Base-by-base conservation (phyloP, 64 coral and sea anemone species). In the Anthopleura sola region DNA sequence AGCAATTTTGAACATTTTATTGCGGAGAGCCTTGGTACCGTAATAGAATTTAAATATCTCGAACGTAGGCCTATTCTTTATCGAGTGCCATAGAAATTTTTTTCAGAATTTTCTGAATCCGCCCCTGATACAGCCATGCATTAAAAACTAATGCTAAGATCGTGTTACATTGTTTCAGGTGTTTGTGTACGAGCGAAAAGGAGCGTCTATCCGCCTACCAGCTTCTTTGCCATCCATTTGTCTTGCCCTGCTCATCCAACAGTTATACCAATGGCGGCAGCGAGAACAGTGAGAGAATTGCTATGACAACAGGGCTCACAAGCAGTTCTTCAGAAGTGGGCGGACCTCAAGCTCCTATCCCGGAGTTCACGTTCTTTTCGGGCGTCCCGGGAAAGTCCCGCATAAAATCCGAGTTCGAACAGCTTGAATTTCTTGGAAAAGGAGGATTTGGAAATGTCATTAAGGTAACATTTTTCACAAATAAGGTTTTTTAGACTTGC, bases 401-500 rank as follows among this genome's bases (percentile, higher is more conserved):
- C 18, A 78, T 99, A 9, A 94, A 94, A 48, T 88, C 88, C 50
- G 96, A 99, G 18, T 99, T 94, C 86, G 96, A 99, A 55, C 77
- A 94, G 49, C 26, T 99, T 44, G 88, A 92, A 80, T 99, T 94
- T 86, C 82, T 99, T 24, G 96, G 96, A 14, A 99, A 99, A 86
- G 96, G 96, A 81, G 96, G 96, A 9, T 99, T 99, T 90, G 96
- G 96, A 9, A 94, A 91, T 80, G 96, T 99, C 19, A 94, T 98
- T 16, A 98, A 94, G 96, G 96, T 99, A 68, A 40, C 34, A 68
- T 0, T 29, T 68, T 14, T 58, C n/a, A n/a, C n/a, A n/a, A n/a
- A n/a, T n/a, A n/a, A n/a, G n/a, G n/a, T n/a, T n/a, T n/a, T n/a
- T n/a, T n/a, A n/a, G n/a, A n/a, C n/a, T n/a, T n/a, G n/a, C n/a